A percentile compares a stretch with the other conserved stretches of the same genome.
Conservation (phyloP, 2,888 invertebrate genomes). For the Itoplectis maculator region DNA sequence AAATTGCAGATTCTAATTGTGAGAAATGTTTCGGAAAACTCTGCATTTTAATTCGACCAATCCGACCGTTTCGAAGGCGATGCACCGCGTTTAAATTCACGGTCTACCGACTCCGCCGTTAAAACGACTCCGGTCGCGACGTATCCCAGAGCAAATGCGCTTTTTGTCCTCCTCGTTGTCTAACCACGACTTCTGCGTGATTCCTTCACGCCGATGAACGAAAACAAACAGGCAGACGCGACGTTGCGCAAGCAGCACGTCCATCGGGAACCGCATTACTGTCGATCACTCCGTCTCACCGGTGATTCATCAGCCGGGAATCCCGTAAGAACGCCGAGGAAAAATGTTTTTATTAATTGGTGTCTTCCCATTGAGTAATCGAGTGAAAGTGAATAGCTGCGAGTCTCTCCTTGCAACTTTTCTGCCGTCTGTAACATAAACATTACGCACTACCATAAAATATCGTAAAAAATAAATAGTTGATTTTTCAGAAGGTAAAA, state of each 20-base stretch:
- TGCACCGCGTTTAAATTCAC: constrained; percentile 11
- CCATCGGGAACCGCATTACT: constrained; percentile 21
- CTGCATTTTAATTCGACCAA: too few relatives aligned
- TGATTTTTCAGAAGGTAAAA: not conserved
- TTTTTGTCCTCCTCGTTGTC: constrained; percentile 19
- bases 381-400: constrained; percentile 49
- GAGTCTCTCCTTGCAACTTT: not conserved
- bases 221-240: constrained; percentile 40
- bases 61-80: too few relatives aligned
- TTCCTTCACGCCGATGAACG: constrained; percentile 49
- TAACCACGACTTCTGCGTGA: constrained; percentile 29
- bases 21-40: too few relatives aligned
- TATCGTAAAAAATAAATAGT: not conserved
- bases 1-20: too few relatives aligned
- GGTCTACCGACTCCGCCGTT: not conserved
- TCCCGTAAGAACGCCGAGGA: constrained; percentile 9
- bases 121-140: not conserved
- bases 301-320: not conserved
- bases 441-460: too few relatives aligned
- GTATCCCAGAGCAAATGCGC: not conserved
- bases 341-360: constrained; percentile 46
- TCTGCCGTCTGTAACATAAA: not conserved
- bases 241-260: constrained; percentile 44
- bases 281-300: not conserved
- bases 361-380: constrained; percentile 59